Percentiles rank a stretch among this genome's conserved stretches.
Evolutionary conservation across 1,140 invertebrate species (phyloP).

Genomic region (Carcinoscorpius rotundicauda): DNA sequence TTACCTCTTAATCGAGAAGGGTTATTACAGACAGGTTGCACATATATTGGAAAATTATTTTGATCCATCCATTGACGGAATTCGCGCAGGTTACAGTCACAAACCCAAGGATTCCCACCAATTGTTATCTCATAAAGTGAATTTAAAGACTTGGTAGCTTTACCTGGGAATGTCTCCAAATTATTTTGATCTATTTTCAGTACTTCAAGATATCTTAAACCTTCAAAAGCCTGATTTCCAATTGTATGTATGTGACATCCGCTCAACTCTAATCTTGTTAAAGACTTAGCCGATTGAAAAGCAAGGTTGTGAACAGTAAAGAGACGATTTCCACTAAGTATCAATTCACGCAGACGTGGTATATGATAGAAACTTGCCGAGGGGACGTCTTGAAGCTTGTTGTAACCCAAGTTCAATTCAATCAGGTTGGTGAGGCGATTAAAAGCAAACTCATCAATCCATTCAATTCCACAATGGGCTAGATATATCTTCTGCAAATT

Average conservation of each 20-base stretch:
- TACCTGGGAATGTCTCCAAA: slow-evolving; percentile 52
- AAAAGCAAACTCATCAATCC: slow-evolving; percentile 63
- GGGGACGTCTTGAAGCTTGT: slow-evolving; percentile 60
- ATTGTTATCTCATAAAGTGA: slow-evolving; percentile 53
- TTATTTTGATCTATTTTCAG: slow-evolving; percentile 68
- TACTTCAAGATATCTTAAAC: slow-evolving; percentile 66
- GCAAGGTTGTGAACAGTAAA: slow-evolving; percentile 51
- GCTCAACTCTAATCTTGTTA: slow-evolving; percentile 67
- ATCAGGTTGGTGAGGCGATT: slow-evolving; percentile 71
- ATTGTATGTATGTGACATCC: slow-evolving; percentile 60
- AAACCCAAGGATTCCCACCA: slow-evolving; percentile 82
- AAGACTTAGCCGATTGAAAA: slow-evolving; percentile 56
- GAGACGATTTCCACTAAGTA: slow-evolving; percentile 67
- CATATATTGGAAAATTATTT: slow-evolving; percentile 58
- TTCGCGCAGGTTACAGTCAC: slow-evolving; percentile 71
- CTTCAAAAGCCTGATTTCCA: slow-evolving; percentile 66
- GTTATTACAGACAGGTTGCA: slow-evolving; percentile 57
- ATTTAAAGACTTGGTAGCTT: slow-evolving; percentile 52
- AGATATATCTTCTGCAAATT: slow-evolving; percentile 78
- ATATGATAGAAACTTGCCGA: slow-evolving; percentile 60
- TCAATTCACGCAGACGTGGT: slow-evolving; percentile 63
- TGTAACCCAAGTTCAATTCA: slow-evolving; percentile 72
- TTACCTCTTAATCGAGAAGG: slow-evolving; percentile 35
- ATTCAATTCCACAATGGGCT: slow-evolving; percentile 55
- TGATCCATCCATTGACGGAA: slow-evolving; percentile 70